Conservation (phyloP, 2,113 vertebrate genomes). For the Burhinus oedicnemus region DNA sequence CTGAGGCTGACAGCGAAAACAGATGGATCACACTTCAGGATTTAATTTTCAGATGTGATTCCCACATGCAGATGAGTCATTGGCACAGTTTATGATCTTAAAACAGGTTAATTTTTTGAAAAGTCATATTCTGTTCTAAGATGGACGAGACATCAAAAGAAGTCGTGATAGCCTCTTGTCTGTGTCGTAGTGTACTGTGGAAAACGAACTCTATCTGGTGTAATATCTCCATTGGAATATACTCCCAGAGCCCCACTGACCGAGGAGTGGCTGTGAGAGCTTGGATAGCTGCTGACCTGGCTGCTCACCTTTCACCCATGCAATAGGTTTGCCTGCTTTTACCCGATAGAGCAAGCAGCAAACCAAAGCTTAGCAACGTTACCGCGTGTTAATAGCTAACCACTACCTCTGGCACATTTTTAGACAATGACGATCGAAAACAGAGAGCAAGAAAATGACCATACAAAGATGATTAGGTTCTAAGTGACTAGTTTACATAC, state of each 20-base stretch:
- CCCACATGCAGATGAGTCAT: slow-evolving; percentile 16
- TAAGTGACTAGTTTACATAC: neutral
- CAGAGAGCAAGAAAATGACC: neutral
- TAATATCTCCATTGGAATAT: neutral
- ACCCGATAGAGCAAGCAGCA: neutral
- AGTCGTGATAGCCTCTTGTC: neutral
- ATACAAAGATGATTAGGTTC: neutral
- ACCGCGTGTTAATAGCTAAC: neutral
- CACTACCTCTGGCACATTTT: neutral
- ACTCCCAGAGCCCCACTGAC: neutral
- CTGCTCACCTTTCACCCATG: neutral
- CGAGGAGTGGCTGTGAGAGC: neutral
- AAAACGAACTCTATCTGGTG: neutral
- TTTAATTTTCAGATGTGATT: slow-evolving; percentile 62
- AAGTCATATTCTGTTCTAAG: slow-evolving; percentile 5
- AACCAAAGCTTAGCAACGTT: neutral
- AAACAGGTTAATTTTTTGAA: slow-evolving; percentile 28
- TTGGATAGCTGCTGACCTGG: neutral
- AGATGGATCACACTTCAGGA: slow-evolving; percentile 54
- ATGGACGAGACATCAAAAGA: neutral
- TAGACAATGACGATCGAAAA: neutral
- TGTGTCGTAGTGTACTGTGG: neutral
- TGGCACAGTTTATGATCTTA: slow-evolving; percentile 30
- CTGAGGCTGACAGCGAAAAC: slow-evolving; percentile 35
- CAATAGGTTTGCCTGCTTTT: neutral